Conservation (phyloP, 1,140 invertebrate genomes). For the Daktulosphaira vitifoliae region DNA sequence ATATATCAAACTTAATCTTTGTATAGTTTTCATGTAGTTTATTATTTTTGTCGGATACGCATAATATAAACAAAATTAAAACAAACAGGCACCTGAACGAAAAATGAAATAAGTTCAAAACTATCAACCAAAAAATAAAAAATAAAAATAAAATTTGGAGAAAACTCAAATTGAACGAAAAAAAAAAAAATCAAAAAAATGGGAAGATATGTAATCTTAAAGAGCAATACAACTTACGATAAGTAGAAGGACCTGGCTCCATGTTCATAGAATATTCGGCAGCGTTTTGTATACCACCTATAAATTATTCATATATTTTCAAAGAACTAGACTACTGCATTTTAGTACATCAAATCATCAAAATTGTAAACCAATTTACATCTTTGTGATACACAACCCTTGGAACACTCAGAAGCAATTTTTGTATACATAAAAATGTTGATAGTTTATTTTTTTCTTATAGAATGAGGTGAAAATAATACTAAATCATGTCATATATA, state of each 20-base stretch:
- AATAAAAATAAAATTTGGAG: slow-evolving; percentile 14
- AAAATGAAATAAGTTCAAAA: slow-evolving; percentile 28
- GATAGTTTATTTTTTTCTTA: too few relatives aligned
- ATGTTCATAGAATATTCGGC: slow-evolving; percentile 34
- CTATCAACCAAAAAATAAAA: slow-evolving; percentile 29
- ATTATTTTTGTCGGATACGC: slow-evolving; percentile 33
- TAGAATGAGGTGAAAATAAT: too few relatives aligned
- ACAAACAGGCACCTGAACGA: slow-evolving; percentile 32
- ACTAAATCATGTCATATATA: too few relatives aligned
- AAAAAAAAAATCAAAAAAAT: slow-evolving; percentile 18
- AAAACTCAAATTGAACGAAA: slow-evolving; percentile 29
- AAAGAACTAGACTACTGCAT: slow-evolving; percentile 33
- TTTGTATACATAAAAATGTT: too few relatives aligned
- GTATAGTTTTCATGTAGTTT: slow-evolving; percentile 1
- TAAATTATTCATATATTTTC: slow-evolving; percentile 33
- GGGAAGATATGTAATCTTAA: slow-evolving; percentile 25
- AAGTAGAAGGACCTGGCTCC: slow-evolving; percentile 33
- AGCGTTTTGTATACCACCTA: slow-evolving; percentile 34
- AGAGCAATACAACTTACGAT: slow-evolving; percentile 33
- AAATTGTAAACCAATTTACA: slow-evolving; percentile 29
- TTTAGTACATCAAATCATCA: slow-evolving; percentile 32
- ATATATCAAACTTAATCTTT: slow-evolving; percentile 17
- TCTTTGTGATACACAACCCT: slow-evolving; percentile 32
- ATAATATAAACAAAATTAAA: slow-evolving; percentile 32
- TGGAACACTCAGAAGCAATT: slow-evolving; percentile 19